Percentiles rank a stretch among this genome's conserved stretches.
Conservation (phyloP, 92 coral and sea anemone species). For the Parazoanthus swiftii region DNA sequence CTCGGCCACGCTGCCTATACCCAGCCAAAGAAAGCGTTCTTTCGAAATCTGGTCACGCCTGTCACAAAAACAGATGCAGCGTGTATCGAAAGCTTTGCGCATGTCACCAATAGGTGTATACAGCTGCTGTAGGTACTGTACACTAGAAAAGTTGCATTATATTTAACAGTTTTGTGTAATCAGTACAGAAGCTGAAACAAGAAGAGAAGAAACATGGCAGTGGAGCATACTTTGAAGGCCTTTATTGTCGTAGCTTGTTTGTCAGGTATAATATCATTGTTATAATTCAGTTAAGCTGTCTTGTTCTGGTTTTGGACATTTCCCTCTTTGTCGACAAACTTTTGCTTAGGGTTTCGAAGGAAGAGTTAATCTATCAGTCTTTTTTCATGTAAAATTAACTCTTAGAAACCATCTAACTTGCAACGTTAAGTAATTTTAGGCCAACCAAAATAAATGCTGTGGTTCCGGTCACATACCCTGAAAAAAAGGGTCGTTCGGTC, state of each 20-base stretch:
- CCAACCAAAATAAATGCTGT: too few relatives aligned
- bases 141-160: neutral
- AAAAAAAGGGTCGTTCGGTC: too few relatives aligned
- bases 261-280: neutral
- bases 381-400: too few relatives aligned
- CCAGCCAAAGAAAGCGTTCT: too few relatives aligned
- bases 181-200: neutral
- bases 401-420: too few relatives aligned
- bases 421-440: too few relatives aligned
- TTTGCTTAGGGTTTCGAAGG: too few relatives aligned
- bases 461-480: too few relatives aligned
- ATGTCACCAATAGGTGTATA: neutral
- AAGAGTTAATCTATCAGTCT: too few relatives aligned
- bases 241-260: neutral
- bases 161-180: neutral
- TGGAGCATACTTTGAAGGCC: neutral
- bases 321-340: neutral
- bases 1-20: too few relatives aligned
- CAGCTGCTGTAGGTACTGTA: neutral
- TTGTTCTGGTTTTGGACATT: neutral
- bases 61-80: neutral
- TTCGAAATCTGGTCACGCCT: neutral
- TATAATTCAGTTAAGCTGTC: neutral
- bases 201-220: neutral
- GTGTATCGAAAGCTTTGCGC: neutral